Evolutionary conservation across 2,797 vertebrate species (phyloP), one percentile per base, ranked within the genome.

Genomic region (Gephyroberyx darwinii): DNA sequence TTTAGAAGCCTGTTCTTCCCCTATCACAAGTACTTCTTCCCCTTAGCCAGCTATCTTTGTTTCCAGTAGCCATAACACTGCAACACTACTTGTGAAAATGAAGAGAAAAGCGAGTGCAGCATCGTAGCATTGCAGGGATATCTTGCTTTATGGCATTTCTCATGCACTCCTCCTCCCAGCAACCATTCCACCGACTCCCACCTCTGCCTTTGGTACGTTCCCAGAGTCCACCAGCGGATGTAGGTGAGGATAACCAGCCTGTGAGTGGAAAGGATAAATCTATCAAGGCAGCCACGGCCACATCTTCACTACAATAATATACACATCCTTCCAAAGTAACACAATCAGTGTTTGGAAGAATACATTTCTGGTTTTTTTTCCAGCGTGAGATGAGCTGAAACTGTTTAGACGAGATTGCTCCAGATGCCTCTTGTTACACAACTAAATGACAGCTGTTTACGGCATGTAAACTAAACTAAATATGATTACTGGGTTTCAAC

Each of bases 371-470:
- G 26, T 2, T 2, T 84, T 86, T 84, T 73, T 77, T 81, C 62
- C 61, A 30, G 57, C 4, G 52, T 53, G 78, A 82, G 82, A 84
- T 71, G 80, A 78, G 82, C 79, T 76, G 62, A 81, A 81, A 77
- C 12, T 84, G 80, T 88, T 88, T 82, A 71, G 41, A 64, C 14
- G 66, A 20, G 50, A 69, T 51, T 60, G 63, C 33, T 74, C 83
- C 66, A 62, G 75, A 62, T 65, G 75, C 55, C 69, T 71, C 69
- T 77, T 78, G 69, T 83, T 80, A 68, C 77, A 43, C 66, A 75
- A 53, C 5, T 64, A 65, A 88, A 59, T 65, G 80, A 77, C 82
- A 80, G 71, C 70, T 87, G 86, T 90, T 85, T 85, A 87, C 60
- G 64, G 17, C 76, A 73, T 20, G 52, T 55, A 62, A 80, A 84